Evolutionary conservation across 2,797 vertebrate genomes (phyloP).

Genomic region (Diplodus puntazzo): DNA sequence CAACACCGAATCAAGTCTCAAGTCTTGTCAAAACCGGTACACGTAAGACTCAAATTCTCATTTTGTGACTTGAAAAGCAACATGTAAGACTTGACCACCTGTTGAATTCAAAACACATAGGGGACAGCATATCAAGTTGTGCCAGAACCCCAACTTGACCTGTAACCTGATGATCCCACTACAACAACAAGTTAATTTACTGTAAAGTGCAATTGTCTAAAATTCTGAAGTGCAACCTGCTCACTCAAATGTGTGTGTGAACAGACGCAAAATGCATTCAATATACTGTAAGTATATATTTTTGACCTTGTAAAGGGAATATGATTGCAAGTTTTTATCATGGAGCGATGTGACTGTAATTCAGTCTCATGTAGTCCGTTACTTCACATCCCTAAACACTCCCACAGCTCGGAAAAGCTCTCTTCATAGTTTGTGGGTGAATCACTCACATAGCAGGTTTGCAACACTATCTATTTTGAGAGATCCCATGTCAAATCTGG

Average conservation of each 20-base stretch:
- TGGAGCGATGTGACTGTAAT: constrained; percentile 8
- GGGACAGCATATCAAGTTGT: no score
- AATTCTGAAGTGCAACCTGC: no score
- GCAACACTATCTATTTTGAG: constrained; percentile 57
- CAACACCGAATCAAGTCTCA: neutral
- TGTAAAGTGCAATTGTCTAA: no score
- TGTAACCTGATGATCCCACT: no score
- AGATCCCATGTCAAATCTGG: constrained; percentile 49
- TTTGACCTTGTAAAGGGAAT: constrained; percentile 4
- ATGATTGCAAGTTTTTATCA: constrained; percentile 14
- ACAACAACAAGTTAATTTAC: no score
- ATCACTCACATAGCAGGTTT: constrained; percentile 49
- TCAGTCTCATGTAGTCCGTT: constrained; percentile 21
- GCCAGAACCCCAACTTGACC: no score
- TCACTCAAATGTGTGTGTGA: no score
- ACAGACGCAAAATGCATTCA: no score
- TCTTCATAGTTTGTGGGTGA: constrained; percentile 53
- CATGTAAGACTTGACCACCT: no score
- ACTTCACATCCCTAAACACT: constrained; percentile 14
- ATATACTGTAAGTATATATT: neutral
- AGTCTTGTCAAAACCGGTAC: neutral
- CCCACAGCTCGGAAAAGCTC: constrained; percentile 33
- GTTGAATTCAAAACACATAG: no score
- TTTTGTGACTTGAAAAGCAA: no score
- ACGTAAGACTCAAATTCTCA: no score